A percentile compares a stretch with the other conserved stretches of the same genome.
Evolutionary conservation across 2,113 vertebrate genomes (phyloP).

Genomic region (Sander vitreus): DNA sequence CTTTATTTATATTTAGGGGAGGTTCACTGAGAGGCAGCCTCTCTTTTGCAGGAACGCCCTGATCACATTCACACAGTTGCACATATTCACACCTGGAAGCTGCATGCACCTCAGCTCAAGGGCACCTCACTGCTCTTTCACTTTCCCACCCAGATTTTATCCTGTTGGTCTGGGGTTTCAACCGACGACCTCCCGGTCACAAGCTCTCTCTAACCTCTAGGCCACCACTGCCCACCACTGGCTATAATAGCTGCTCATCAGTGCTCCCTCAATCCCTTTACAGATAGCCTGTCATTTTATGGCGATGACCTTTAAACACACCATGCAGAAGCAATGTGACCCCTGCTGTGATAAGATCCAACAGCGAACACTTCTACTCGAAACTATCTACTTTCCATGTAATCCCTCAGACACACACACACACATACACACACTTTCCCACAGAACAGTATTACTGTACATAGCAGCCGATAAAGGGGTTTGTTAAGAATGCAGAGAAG

Average conservation of each 20-base stretch:
- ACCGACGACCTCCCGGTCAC: too few relatives aligned
- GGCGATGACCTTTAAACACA: constrained; percentile 40
- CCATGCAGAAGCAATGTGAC: constrained; percentile 20
- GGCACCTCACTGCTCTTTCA: too few relatives aligned
- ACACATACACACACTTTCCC: background rate
- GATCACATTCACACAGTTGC: too few relatives aligned
- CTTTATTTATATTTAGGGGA: too few relatives aligned
- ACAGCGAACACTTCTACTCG: constrained; percentile 13
- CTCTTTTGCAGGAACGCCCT: too few relatives aligned
- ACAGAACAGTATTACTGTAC: background rate
- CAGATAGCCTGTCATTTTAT: constrained; percentile 27
- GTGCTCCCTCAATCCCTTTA: constrained; percentile 24
- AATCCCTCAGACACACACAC: background rate
- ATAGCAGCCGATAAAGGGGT: background rate
- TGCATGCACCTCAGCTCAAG: too few relatives aligned
- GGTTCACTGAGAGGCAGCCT: too few relatives aligned
- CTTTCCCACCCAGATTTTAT: too few relatives aligned
- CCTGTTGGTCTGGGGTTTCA: too few relatives aligned
- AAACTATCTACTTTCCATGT: constrained; percentile 18
- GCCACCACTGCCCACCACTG: too few relatives aligned
- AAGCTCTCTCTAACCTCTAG: too few relatives aligned
- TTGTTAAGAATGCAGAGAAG: background rate
- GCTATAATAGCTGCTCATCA: constrained; percentile 35
- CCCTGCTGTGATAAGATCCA: constrained; percentile 39
- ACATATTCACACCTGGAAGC: too few relatives aligned